Percentiles rank a stretch among this genome's conserved stretches.
phyloP scores from a whole-genome alignment of 2,797 vertebrate genomes.

The Hirundo rustica region DNA sequence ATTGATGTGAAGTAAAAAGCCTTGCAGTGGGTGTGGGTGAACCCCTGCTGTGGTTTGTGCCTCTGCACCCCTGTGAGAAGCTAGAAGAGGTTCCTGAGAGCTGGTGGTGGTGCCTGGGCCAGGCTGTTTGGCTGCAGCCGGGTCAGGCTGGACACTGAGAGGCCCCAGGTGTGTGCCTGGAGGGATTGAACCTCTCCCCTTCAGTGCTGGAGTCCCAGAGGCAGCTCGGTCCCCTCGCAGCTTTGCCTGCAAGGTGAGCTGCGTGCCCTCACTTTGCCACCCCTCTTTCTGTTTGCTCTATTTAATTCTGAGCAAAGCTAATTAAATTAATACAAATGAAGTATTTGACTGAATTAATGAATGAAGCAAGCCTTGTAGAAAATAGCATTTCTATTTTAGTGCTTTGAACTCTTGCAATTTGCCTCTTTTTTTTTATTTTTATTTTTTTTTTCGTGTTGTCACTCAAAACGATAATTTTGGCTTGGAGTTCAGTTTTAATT shows the following conservation, averaged over 20 bases:
- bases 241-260: background rate
- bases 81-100: background rate
- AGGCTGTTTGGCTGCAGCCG: background rate
- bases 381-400: conserved; percentile 10
- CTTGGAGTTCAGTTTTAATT: conserved; percentile 10
- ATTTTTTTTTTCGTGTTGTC: background rate
- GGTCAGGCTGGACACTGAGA: background rate
- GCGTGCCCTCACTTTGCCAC: background rate
- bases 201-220: background rate
- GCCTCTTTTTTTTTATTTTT: too few species aligned
- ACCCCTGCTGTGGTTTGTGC: background rate
- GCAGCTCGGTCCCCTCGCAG: background rate
- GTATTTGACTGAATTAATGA: conserved; percentile 7
- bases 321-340: background rate
- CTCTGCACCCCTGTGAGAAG: background rate
- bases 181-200: background rate
- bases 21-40: background rate
- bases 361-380: background rate
- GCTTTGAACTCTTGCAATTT: background rate
- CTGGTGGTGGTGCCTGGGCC: background rate
- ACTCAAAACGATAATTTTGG: conserved; percentile 28
- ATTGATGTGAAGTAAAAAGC: background rate
- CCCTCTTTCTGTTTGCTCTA: background rate
- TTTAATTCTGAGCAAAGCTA: background rate
- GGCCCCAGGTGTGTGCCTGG: background rate